phyloP scores from a whole-genome alignment of 1,140 invertebrate species.

The Ceratina calcarata region DNA sequence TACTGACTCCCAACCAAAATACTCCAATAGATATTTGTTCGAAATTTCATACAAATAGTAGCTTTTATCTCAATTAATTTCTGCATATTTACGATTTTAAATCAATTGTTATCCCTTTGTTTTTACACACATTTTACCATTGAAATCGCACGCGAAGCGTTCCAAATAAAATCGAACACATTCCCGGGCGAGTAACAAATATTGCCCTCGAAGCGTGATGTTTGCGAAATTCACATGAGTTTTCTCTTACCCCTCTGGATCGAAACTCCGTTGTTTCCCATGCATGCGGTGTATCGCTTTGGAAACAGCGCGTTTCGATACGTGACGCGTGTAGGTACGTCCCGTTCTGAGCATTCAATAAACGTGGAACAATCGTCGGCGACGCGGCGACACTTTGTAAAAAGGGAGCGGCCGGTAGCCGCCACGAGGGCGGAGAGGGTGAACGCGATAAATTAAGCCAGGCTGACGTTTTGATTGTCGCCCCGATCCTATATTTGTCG shows the following conservation, averaged over 20 bases:
- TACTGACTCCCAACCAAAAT: too few relatives aligned
- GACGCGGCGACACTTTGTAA: neutral
- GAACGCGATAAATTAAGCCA: slow-evolving; percentile 34
- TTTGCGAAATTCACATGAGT: neutral
- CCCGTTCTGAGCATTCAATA: neutral
- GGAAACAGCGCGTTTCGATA: slow-evolving; percentile 7
- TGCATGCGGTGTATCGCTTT: neutral
- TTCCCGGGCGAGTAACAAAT: too few relatives aligned
- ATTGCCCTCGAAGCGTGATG: neutral
- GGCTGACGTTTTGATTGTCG: slow-evolving; percentile 40
- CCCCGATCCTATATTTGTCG: slow-evolving; percentile 36
- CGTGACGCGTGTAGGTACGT: neutral
- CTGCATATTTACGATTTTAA: too few relatives aligned
- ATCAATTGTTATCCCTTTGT: too few relatives aligned
- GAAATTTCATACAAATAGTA: too few relatives aligned
- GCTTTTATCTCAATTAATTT: too few relatives aligned
- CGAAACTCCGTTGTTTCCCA: neutral
- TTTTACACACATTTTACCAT: too few relatives aligned
- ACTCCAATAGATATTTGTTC: too few relatives aligned
- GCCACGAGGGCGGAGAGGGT: neutral
- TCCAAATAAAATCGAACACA: too few relatives aligned
- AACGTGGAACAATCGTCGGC: slow-evolving; percentile 1
- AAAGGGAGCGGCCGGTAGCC: neutral
- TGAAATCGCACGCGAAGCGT: too few relatives aligned
- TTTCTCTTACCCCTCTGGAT: neutral